Evolutionary conservation across 2,888 invertebrate species (phyloP).

Genomic region (Resseliella maxima): DNA sequence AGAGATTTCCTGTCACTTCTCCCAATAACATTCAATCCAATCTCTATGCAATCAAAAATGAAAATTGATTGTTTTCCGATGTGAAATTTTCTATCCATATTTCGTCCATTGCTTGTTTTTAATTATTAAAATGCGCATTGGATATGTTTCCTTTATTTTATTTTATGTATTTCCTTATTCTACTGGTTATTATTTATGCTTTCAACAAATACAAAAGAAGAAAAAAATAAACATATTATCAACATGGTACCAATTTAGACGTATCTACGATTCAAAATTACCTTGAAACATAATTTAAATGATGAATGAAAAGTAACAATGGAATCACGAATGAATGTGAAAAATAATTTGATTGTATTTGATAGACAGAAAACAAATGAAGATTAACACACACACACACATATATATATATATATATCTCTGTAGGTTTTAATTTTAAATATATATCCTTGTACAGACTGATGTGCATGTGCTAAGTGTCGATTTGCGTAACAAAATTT

Average conservation of each 20-base stretch:
- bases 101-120: neutral
- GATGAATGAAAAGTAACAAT: neutral
- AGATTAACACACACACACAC: too few species aligned
- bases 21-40: neutral
- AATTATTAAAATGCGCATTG: neutral
- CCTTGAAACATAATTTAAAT: neutral
- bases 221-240: too few species aligned
- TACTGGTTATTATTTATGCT: too few species aligned
- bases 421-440: neutral
- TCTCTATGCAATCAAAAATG: neutral
- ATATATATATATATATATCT: too few species aligned
- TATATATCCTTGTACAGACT: constrained; percentile 20
- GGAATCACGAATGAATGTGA: constrained; percentile 5
- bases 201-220: too few species aligned
- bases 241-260: too few species aligned
- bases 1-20: neutral
- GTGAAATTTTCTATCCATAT: neutral
- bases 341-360: neutral
- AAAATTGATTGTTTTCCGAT: neutral
- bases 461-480: constrained; percentile 25
- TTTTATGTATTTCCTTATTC: too few species aligned
- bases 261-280: neutral
- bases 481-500: constrained; percentile 9
- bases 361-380: neutral
- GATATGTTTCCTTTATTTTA: too few species aligned